Evolutionary conservation across 1,140 invertebrate species (phyloP), one percentile per base, ranked within the genome.

Genomic region (Campoletis sonorensis): DNA sequence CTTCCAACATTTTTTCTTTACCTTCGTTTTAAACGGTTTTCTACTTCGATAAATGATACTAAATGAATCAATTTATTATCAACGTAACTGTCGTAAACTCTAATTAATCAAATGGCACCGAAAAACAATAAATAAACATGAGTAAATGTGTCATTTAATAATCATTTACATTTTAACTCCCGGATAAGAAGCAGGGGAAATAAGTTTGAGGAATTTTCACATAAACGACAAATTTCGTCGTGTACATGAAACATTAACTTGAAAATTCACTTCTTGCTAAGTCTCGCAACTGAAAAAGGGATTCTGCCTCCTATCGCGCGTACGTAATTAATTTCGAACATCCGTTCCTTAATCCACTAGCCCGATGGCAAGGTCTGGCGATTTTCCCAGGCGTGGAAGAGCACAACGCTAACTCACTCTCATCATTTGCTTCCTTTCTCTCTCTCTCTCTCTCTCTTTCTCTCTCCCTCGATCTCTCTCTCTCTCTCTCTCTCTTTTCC

Each of bases 241-340:
- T 21, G 8, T n/a, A 58, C 15, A 70, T 33, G 27, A 70, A 70
- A 11, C 67, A 70, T 70, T 70, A 70, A n/a, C 15, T 33, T 21
- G 67, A 70, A 70, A 18, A 70, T 70, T 70, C 67, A 70, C 67
- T 70, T 70, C 30, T 33, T 5, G 27, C 30, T 2, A 70, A n/a
- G 67, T 18, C 15, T 26, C 23, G 8, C 58, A 33, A 30, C n/a
- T 33, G 30, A n/a, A 70, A 70, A 70, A 33, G 67, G 15, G 51
- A n/a, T 78, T 21, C 58, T 61, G 37, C 37, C 54, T 67, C 30
- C 33, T 61, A 61, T 61, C 26, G 73, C 33, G 76, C 79, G 37
- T 81, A 82, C 82, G 82, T 85, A 87, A 87, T 87, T 85, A 87
- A 86, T 86, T 81, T 72, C 81, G 33, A 75, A 68, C 67, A 84